Conservation (phyloP, 2,888 invertebrate species). For the Prosopocoilus inquinatus region DNA sequence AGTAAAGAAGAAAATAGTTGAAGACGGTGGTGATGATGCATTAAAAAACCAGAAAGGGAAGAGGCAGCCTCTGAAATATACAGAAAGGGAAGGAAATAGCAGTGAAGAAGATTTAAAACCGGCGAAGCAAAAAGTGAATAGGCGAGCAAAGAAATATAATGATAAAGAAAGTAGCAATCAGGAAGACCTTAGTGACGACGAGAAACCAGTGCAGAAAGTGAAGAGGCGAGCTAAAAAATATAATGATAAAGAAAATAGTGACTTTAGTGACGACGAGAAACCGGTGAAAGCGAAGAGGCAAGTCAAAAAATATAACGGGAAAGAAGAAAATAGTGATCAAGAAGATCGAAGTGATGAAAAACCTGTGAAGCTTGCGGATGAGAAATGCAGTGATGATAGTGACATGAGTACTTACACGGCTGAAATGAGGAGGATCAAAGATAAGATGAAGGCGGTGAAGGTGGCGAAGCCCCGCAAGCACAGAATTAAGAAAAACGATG, state of each 20-base stretch:
- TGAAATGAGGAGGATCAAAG: slow-evolving; percentile 26
- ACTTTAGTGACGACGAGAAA: too few relatives aligned
- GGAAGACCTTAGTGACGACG: too few relatives aligned
- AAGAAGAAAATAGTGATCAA: neutral
- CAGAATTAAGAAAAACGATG: slow-evolving; percentile 4
- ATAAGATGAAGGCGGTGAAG: slow-evolving; percentile 19
- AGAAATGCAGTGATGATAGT: neutral
- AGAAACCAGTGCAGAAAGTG: neutral
- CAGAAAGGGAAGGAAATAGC: neutral
- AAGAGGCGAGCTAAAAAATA: neutral
- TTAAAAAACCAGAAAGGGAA: neutral
- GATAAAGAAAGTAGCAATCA: neutral
- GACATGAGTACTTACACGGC: slow-evolving; percentile 20
- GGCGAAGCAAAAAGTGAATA: neutral
- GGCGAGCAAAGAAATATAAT: neutral
- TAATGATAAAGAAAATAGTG: neutral
- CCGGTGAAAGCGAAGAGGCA: neutral
- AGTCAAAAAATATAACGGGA: neutral
- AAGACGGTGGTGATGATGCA: neutral
- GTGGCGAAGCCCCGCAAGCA: slow-evolving; percentile 9
- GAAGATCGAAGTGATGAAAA: neutral
- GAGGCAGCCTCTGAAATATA: neutral
- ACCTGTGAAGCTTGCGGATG: neutral
- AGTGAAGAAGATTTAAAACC: neutral
- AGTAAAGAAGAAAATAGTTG: too few relatives aligned